Evolutionary conservation across 2,113 vertebrate species (phyloP).

Genomic region (Cryptomyrus ogoouensis): DNA sequence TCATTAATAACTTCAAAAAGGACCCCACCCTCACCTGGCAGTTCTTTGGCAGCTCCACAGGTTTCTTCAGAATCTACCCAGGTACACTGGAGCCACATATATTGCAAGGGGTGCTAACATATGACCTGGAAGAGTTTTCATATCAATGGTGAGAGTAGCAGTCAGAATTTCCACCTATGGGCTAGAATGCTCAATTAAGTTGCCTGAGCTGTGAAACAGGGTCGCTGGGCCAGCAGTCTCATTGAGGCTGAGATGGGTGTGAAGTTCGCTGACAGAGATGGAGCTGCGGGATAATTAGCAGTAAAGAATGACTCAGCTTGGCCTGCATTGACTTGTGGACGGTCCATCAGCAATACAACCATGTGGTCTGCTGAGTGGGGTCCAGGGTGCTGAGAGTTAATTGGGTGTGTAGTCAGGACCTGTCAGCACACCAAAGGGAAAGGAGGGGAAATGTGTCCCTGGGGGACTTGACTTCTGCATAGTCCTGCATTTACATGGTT

Average conservation of each 20-base stretch:
- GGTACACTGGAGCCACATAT: conserved; percentile 53
- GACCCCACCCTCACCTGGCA: conserved; percentile 94
- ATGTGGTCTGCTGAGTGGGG: background rate
- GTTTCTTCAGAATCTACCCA: conserved; percentile 95
- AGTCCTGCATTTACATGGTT: background rate
- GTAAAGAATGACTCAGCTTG: conserved; percentile 27
- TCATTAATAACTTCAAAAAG: conserved; percentile 84
- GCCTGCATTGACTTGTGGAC: background rate
- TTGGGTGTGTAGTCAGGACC: background rate
- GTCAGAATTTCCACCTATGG: background rate
- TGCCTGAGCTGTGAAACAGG: background rate
- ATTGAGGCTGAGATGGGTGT: background rate
- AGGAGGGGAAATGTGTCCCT: background rate
- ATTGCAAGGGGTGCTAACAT: background rate
- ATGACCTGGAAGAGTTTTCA: background rate
- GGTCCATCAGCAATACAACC: background rate
- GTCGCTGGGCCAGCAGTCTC: background rate
- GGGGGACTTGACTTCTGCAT: background rate
- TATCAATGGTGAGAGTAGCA: background rate
- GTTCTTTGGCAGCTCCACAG: conserved; percentile 89
- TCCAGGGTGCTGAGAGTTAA: conserved; percentile 8
- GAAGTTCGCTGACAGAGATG: conserved; percentile 13
- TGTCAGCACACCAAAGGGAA: conserved; percentile 12
- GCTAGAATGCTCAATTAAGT: background rate
- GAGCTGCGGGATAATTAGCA: conserved; percentile 14